Base-by-base conservation (phyloP, 2,113 vertebrate genomes). In the Propithecus coquereli region DNA sequence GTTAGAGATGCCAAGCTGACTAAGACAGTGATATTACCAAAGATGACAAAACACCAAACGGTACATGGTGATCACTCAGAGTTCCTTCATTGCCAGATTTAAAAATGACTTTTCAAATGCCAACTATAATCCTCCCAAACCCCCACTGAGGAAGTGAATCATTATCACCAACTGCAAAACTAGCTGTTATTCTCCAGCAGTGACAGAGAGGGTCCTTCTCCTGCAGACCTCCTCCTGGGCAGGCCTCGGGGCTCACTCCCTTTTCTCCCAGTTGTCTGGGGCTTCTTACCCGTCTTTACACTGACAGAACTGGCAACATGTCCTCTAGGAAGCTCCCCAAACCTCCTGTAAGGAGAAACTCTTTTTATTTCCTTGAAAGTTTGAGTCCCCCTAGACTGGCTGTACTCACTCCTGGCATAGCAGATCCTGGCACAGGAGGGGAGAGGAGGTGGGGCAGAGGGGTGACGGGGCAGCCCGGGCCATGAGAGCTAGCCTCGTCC, bases 101-200 rank as follows among this genome's bases (percentile, higher is more conserved):
- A 96, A 92, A 95, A 91, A 83, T 85, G 82, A 93, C 83, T 94
- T 84, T 96, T 85, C 95, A 81, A 88, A 91, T 93, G 85, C 90
- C 87, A 82, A 6, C 90, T 61, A 40, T 66, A 83, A 80, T 92
- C 85, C 50, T 54, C 86, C 43, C 66, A 94, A 87, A 87, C 18
- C 66, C 91, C 54, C 25, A 32, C 82, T 71, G 66, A 93, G 92
- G 92, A 93, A 91, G 88, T 97, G 94, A 97, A 76, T 96, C 94
- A 97, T 73, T 40, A 17, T 40, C 65, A 65, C 63, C 0, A 16
- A 90, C 73, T 71, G 63, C 50, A 82, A 47, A 86, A 54, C 18
- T 79, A 50, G 34, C 57, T 76, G 91, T 45, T 66, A 52, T 52
- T 86, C 61, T 85, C 73, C 54, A 30, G 17, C 32, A 37, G 23